Evolutionary conservation across 2,888 invertebrate species (phyloP).

Genomic region (Octodonta nipae): DNA sequence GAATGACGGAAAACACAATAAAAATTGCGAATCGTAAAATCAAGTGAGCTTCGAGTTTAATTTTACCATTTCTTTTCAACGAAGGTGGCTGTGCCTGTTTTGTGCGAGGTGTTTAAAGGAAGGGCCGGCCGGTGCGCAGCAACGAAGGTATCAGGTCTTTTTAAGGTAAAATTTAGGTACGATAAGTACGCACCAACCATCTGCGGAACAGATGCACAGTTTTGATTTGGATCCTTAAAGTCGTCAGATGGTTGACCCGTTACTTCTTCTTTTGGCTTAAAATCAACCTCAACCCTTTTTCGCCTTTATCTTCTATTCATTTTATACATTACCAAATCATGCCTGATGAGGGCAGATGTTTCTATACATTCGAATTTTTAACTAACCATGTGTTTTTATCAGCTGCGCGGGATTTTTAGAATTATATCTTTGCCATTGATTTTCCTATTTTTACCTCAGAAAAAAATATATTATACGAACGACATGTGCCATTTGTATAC

Average conservation of each 20-base stretch:
- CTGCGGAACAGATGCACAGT: slow-evolving; percentile 35
- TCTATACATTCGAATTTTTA: slow-evolving; percentile 26
- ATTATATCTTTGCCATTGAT: slow-evolving; percentile 17
- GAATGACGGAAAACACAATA: slow-evolving; percentile 5
- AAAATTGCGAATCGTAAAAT: slow-evolving; percentile 14
- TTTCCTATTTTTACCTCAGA: slow-evolving; percentile 16
- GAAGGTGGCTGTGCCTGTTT: slow-evolving; percentile 10
- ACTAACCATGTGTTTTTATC: slow-evolving; percentile 32
- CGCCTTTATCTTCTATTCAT: slow-evolving; percentile 27
- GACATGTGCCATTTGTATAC: neutral
- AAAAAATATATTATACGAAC: slow-evolving; percentile 4
- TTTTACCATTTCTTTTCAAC: slow-evolving; percentile 14
- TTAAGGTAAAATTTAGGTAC: too few species aligned
- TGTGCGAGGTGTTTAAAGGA: slow-evolving; percentile 6
- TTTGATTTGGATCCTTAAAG: slow-evolving; percentile 31
- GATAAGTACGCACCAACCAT: too few species aligned
- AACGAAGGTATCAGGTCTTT: slow-evolving; percentile 19
- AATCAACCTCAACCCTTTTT: slow-evolving; percentile 26
- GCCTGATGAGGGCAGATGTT: slow-evolving; percentile 30
- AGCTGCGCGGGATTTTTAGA: slow-evolving; percentile 26
- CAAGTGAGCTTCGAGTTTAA: slow-evolving; percentile 18
- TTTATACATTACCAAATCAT: slow-evolving; percentile 33
- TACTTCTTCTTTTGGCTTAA: slow-evolving; percentile 30
- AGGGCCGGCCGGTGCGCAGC: slow-evolving; percentile 11
- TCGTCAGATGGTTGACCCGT: slow-evolving; percentile 32